Conservation (phyloP, 2,888 invertebrate genomes). For the Phengaris alcon region DNA sequence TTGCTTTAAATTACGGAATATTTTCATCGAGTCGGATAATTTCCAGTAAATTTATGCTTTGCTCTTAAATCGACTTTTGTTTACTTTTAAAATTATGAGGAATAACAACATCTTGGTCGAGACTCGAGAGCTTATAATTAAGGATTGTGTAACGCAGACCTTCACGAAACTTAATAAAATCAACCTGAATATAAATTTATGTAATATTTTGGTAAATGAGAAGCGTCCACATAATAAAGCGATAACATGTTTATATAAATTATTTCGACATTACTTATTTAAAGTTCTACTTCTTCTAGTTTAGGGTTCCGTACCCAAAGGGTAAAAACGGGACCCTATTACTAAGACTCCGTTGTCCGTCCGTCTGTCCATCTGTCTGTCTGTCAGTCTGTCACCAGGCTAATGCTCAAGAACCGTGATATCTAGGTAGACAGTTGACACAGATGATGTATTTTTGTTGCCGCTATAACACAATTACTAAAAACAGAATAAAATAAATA, state of each 20-base stretch:
- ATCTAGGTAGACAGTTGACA: too few species aligned
- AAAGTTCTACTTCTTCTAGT: not conserved
- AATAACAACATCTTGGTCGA: not conserved
- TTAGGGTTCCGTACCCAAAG: not conserved
- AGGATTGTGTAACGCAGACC: not conserved
- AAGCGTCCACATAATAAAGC: not conserved
- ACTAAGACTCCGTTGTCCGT: too few species aligned
- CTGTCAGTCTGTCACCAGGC: too few species aligned
- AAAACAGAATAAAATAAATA: too few species aligned
- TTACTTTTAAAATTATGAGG: not conserved
- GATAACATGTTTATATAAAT: not conserved
- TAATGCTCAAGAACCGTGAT: too few species aligned
- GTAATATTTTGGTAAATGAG: not conserved
- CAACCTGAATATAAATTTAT: conserved; percentile 17
- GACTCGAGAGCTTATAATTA: conserved; percentile 11
- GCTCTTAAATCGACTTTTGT: not conserved
- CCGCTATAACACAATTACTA: too few species aligned
- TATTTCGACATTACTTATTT: not conserved
- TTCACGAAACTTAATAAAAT: conserved; percentile 8
- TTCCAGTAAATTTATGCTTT: not conserved
- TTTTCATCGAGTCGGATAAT: not conserved
- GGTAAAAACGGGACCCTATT: too few species aligned
- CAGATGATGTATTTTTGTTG: too few species aligned
- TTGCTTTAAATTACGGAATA: not conserved
- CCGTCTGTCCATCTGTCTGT: too few species aligned